A percentile compares a stretch with the other conserved stretches of the same genome.
Evolutionary conservation across 2,888 invertebrate genomes (phyloP).

Genomic region (Pyralis farinalis): DNA sequence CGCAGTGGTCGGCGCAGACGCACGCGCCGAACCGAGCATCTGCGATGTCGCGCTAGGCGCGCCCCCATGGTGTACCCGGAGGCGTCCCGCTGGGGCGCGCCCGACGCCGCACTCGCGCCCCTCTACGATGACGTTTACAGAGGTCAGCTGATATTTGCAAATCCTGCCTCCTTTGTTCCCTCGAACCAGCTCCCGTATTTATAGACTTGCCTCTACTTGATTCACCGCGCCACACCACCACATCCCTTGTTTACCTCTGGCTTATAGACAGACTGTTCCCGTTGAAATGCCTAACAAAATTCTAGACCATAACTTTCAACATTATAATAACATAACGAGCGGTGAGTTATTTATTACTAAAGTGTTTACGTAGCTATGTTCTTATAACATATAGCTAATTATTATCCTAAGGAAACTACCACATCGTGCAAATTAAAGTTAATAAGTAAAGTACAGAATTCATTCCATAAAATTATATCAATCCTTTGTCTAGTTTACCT

Average conservation of each 20-base stretch:
- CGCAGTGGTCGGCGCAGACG: conserved; percentile 67
- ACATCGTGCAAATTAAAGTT: no score
- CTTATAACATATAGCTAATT: no score
- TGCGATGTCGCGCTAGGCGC: conserved; percentile 61
- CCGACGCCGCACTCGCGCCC: conserved; percentile 82
- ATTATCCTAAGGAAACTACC: no score
- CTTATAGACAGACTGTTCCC: background rate
- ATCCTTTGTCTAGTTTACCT: no score
- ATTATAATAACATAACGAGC: conserved; percentile 9
- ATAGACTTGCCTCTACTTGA: conserved; percentile 5
- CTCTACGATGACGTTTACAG: conserved; percentile 85
- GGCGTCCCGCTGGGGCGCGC: conserved; percentile 81
- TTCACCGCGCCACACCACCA: no score
- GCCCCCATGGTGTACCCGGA: conserved; percentile 83
- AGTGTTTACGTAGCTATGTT: background rate
- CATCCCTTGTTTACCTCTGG: conserved; percentile 2
- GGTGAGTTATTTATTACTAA: conserved; percentile 6
- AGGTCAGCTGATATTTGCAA: conserved; percentile 77
- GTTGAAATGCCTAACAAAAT: conserved; percentile 9
- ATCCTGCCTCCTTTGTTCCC: conserved; percentile 12
- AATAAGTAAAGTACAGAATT: no score
- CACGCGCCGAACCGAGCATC: conserved; percentile 38
- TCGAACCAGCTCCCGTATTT: conserved; percentile 7
- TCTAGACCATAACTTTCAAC: conserved; percentile 8
- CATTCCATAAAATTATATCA: no score